Evolutionary conservation across 1,140 invertebrate species (phyloP).

Genomic region (Megalopta genalis): DNA sequence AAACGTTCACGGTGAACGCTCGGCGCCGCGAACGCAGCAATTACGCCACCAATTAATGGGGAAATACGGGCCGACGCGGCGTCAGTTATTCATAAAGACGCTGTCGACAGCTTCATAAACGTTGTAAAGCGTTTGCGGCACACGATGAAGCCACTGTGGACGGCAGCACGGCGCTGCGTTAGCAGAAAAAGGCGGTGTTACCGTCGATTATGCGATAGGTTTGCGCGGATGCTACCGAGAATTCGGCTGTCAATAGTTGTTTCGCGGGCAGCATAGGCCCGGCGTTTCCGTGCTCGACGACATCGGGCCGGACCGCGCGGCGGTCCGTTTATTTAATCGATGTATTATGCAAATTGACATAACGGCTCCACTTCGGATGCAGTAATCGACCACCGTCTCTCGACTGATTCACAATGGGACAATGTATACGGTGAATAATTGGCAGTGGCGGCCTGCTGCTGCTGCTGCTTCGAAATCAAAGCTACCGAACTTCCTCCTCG

Average conservation of each 20-base stretch:
- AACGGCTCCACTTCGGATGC: slow-evolving; percentile 65
- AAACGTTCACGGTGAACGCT: slow-evolving; percentile 5
- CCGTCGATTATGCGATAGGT: slow-evolving; percentile 39
- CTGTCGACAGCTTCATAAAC: slow-evolving; percentile 48
- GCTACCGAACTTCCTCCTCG: slow-evolving; percentile 30
- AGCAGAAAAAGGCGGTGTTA: slow-evolving; percentile 31
- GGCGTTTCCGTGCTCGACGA: slow-evolving; percentile 49
- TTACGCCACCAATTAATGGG: slow-evolving; percentile 49
- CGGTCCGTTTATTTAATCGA: slow-evolving; percentile 69
- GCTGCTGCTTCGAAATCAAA: slow-evolving; percentile 56
- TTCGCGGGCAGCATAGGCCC: slow-evolving; percentile 46
- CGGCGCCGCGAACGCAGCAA: slow-evolving; percentile 21
- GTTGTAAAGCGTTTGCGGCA: slow-evolving; percentile 28
- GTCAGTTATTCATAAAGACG: slow-evolving; percentile 41
- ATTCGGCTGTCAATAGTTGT: slow-evolving; percentile 68
- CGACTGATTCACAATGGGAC: slow-evolving; percentile 61
- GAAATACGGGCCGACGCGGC: slow-evolving; percentile 39
- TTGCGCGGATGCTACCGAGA: slow-evolving; percentile 45
- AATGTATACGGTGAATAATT: slow-evolving; percentile 64
- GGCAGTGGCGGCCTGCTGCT: slow-evolving; percentile 55
- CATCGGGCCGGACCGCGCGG: slow-evolving; percentile 57
- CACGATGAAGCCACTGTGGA: slow-evolving; percentile 6
- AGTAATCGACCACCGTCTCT: slow-evolving; percentile 68
- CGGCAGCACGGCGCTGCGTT: no score
- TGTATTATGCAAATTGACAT: slow-evolving; percentile 73